Evolutionary conservation across 37 sponge, comb jelly and placozoan species (phyloP), one percentile per base, ranked within the genome.

Genomic region (Cladorhizidae sp.): DNA sequence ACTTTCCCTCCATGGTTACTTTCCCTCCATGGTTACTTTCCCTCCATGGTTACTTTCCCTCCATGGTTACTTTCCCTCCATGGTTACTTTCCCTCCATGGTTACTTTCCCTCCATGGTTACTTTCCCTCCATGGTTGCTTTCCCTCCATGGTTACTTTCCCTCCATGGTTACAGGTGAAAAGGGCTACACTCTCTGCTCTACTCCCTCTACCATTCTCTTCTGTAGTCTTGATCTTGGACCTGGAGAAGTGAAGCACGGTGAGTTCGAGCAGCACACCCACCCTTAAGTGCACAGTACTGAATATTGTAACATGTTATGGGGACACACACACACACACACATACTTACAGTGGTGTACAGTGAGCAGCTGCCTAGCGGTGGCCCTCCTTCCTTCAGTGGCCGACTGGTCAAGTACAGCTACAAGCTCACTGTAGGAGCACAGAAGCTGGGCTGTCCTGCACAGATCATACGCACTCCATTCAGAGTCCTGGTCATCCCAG

Each of bases 351-450:
- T 88, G 26, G 23, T 67, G 7, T 97, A 94, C 62, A 82, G 70
- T 39, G 96, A 97, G 70, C 64, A 45, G 56, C 50, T 97, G 2
- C 97, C 97, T 1, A 28, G 33, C 18, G 78, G 87, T 18, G 85
- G 94, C 2, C 92, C 95, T 9, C 97, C 97, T 2, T 89, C 97
- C 39, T 97, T 83, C 71, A 62, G 82, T 62, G 97, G 97, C 14
- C 83, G 85, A 3, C 68, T 94, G 70, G 87, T 94, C 0, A 86
- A 88, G 32, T 97, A 90, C 74, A 86, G 74, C 25, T 97, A 95
- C 92, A 97, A 97, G 76, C 72, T 97, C 29, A 76, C 87, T 36
- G 76, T 97, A 38, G 97, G 97, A 0, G 92, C 90, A 36, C 96
- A 95, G 67, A 79, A 80, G 62, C 80, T 73, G 3, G 82, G 78